Evolutionary conservation across 1,140 invertebrate genomes (phyloP), one percentile per base, ranked within the genome.

Genomic region (Diuraphis noxia): DNA sequence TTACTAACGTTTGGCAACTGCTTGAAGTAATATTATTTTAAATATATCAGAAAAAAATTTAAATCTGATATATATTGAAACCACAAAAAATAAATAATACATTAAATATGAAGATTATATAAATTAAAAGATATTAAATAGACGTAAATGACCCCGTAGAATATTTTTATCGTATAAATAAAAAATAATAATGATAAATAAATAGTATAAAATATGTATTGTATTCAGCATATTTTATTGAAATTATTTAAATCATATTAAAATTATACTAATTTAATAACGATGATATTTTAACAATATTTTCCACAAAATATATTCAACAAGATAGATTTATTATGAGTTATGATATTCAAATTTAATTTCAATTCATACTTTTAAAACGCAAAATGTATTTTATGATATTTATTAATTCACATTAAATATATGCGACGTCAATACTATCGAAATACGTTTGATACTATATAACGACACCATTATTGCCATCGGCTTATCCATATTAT

Each of bases 21-120:
- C 63, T 89, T 41, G 63, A 23, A 77, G 25, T 88, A 88, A 88
- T 88, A 88, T 52, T 63, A 40, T 88, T 88, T 56, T 88, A 36
- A 88, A 23, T 88, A 19, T 40, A 40, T 38, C 36, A 38, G 36
- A 43, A 88, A 88, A 88, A 88, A 88, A 38, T n/a, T n/a, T 25
- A 21, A 85, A 46, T 85, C 19, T 10, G 2, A 0, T 49, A 34
- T 49, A 34, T 86, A 36, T 86, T 36, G 43, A 86, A 49, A 49
- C 34, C 43, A 8, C n/a, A 36, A 86, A 49, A 49, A 49, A 86
- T 86, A 34, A 85, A 46, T 34, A 46, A 85, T 34, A 85, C 41
- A 30, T 85, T 85, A 46, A 46, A n/a, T 40, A 84, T 43, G 79
- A 82, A 82, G 40, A 41, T n/a, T 41, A 34, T n/a, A 72, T 0